Conservation (phyloP, 1,140 invertebrate genomes). For the Drosophila equinoxialis region DNA sequence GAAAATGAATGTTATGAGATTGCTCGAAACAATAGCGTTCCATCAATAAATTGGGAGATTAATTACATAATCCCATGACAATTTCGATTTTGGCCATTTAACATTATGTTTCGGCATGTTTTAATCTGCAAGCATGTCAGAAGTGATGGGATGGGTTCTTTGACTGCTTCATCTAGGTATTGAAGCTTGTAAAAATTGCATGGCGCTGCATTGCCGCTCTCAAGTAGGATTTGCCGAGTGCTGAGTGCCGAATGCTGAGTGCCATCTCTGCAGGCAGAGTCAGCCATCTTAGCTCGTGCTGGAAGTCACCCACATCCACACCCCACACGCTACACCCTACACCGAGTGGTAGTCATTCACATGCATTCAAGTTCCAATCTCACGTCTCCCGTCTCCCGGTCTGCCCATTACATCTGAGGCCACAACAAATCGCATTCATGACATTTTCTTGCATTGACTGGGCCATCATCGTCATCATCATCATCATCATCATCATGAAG, state of each 20-base stretch:
- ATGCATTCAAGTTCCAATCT: conserved; percentile 65
- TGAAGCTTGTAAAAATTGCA: conserved; percentile 80
- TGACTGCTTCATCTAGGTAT: conserved; percentile 64
- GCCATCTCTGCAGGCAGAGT: conserved; percentile 17
- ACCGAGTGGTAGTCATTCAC: conserved; percentile 61
- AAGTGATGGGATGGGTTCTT: conserved; percentile 10
- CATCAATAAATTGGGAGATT: neutral
- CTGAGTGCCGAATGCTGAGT: conserved; percentile 38
- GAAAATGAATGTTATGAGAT: too few species aligned
- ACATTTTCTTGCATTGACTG: conserved; percentile 78
- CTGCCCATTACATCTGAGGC: neutral
- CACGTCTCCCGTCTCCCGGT: neutral
- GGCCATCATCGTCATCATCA: conserved; percentile 40
- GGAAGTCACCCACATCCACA: conserved; percentile 30
- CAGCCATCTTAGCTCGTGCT: conserved; percentile 66
- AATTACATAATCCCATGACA: neutral
- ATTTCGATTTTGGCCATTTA: neutral
- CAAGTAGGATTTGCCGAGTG: conserved; percentile 49
- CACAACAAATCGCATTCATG: conserved; percentile 75
- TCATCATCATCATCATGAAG: conserved; percentile 28
- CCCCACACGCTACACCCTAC: conserved; percentile 19
- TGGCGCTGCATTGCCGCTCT: conserved; percentile 75
- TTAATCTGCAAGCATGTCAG: conserved; percentile 2
- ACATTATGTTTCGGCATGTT: neutral
- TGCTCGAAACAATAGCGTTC: too few species aligned